Evolutionary conservation across 2,888 invertebrate genomes (phyloP), one percentile per base, ranked within the genome.

Genomic region (Metacarcinus magister): DNA sequence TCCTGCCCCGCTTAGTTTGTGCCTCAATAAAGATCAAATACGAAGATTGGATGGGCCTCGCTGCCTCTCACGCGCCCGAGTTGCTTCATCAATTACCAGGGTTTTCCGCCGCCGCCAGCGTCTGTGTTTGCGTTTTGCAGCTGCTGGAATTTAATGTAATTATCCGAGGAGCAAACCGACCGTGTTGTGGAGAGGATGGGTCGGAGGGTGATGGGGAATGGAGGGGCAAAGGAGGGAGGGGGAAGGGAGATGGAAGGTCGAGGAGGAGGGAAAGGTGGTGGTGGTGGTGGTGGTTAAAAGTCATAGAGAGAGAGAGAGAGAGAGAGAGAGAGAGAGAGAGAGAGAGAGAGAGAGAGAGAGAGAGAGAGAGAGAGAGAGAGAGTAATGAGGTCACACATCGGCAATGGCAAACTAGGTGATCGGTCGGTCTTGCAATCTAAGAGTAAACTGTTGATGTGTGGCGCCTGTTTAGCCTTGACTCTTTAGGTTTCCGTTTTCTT

Each of bases 71-170:
- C 91, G 44, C n/a, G n/a, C 93, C 23, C 19, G 39, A 93, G 93
- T 75, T 93, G 43, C 13, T 93, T 75, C 93, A 93, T 93, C 44
- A 93, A n/a, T 75, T 93, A 93, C 75, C 75, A 43, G 23, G 75
- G 93, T 93, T 67, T 75, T 75, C 60, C 92, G 46, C 48, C n/a
- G 91, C 48, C 28, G 44, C 10, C 92, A 46, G 92, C 28, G 92
- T 92, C 48, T 93, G 93, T 93, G 93, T 93, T 93, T 93, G 93
- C 44, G 93, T 60, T 93, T 60, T 67, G 13, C 93, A 32, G 93
- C 93, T 60, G 93, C 93, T 93, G 60, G 60, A 93, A 46, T 93
- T 93, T 60, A 93, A 93, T 93, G 93, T 93, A 93, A 93, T 93
- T 93, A 93, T 93, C 93, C 39, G 23, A 60, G 93, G 28, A n/a